phyloP scores from a whole-genome alignment of 2,797 vertebrate species.

The Rhabdomys pumilio region DNA sequence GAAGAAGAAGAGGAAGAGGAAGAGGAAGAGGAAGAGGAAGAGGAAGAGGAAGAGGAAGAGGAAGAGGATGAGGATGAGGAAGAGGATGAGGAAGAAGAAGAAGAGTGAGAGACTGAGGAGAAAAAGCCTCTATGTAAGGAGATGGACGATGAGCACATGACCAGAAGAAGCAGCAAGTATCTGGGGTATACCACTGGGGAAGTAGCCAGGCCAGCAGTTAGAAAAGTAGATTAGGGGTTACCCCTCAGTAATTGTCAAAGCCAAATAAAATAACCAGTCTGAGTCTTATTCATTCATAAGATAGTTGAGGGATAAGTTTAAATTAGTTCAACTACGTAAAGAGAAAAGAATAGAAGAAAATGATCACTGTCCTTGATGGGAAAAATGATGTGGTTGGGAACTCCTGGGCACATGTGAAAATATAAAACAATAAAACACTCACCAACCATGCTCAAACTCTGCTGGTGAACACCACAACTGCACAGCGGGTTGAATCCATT shows the following conservation, averaged over 20 bases:
- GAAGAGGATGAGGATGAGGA: no score
- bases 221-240: not conserved
- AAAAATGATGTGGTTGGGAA: conserved; percentile 38
- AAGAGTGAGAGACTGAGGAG: not conserved
- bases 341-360: not conserved
- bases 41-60: no score
- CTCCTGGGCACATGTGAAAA: not conserved
- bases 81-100: no score
- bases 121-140: not conserved
- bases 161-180: not conserved
- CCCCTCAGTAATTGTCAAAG: not conserved
- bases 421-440: not conserved
- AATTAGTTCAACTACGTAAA: not conserved
- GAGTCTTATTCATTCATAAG: not conserved
- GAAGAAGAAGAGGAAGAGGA: no score
- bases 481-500: not conserved
- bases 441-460: not conserved
- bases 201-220: not conserved
- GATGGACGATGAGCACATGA: not conserved
- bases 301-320: not conserved
- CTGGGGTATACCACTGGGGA: not conserved
- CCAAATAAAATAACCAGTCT: not conserved
- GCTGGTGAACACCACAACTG: not conserved
- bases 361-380: not conserved
- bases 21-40: no score